These are phyloP conservation scores for Vesta saturnalis DNA, from an alignment of 2,888 invertebrate species.

Conservation along the genomic window DNA sequence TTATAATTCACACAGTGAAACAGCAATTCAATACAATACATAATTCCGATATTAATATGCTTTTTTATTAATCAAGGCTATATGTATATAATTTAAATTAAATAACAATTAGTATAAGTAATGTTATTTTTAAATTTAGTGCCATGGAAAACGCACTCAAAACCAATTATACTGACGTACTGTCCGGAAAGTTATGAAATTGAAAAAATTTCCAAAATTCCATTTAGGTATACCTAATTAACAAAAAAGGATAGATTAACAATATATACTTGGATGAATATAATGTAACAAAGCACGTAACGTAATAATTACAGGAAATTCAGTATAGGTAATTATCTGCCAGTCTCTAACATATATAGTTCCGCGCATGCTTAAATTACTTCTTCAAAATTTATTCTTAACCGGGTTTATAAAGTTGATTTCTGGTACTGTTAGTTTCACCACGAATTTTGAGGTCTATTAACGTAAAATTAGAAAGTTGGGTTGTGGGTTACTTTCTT, in stretches of 20 bases:
- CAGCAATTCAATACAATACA: too few species aligned
- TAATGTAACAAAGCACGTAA: neutral
- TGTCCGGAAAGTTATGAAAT: too few species aligned
- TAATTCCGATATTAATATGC: too few species aligned
- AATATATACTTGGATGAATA: neutral
- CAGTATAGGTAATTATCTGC: neutral
- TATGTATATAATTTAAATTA: too few species aligned
- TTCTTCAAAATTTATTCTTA: constrained; percentile 1
- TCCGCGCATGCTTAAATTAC: constrained; percentile 4
- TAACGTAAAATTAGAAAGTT: neutral
- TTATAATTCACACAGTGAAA: too few species aligned
- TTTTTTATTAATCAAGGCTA: too few species aligned
- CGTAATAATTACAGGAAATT: neutral
- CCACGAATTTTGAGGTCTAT: neutral
- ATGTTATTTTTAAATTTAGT: too few species aligned
- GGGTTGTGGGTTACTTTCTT: neutral
- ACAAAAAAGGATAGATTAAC: too few species aligned
- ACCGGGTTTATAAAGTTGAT: neutral
- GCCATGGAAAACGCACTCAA: too few species aligned
- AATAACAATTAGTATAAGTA: too few species aligned
- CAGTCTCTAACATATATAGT: neutral
- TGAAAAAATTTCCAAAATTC: too few species aligned
- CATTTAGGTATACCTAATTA: neutral
- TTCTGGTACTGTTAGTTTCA: constrained; percentile 7
- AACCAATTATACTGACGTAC: too few species aligned